These are phyloP conservation scores for Protophormia terraenovae DNA, from an alignment of 2,888 invertebrate genomes.

Conservation along the genomic window DNA sequence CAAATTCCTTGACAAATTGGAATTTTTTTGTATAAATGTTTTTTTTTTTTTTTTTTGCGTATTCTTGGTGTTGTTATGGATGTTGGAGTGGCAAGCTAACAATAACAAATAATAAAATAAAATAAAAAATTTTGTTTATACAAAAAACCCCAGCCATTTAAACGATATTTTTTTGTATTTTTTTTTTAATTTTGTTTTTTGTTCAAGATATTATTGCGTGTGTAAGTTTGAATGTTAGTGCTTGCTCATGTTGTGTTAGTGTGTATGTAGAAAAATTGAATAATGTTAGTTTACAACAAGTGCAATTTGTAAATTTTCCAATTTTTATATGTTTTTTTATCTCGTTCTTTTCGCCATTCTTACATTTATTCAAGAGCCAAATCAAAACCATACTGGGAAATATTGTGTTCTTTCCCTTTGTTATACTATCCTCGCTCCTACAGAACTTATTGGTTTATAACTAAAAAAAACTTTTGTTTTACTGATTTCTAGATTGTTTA, in stretches of 20 bases:
- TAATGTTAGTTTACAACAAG: conserved; percentile 67
- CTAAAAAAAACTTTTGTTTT: conserved; percentile 44
- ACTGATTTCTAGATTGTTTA: conserved; percentile 50
- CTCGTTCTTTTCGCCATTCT: conserved; percentile 17
- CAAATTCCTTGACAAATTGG: conserved; percentile 80
- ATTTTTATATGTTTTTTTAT: conserved; percentile 39
- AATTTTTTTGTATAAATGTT: conserved; percentile 71
- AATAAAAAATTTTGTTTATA: conserved; percentile 3
- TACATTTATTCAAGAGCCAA: conserved; percentile 43
- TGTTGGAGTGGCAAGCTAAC: conserved; percentile 42
- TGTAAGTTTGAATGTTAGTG: not conserved
- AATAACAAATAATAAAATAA: not conserved
- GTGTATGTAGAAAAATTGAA: conserved; percentile 60
- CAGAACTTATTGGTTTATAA: conserved; percentile 30
- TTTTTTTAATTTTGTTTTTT: conserved; percentile 29
- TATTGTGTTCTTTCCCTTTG: not conserved
- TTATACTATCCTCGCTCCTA: not conserved
- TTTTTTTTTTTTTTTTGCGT: conserved; percentile 43
- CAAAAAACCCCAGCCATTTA: conserved; percentile 48
- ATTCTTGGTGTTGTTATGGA: conserved; percentile 29
- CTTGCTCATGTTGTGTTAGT: not conserved
- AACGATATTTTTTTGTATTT: conserved; percentile 6
- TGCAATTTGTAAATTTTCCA: conserved; percentile 66
- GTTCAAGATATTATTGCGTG: conserved; percentile 26
- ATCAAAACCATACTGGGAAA: conserved; percentile 23